Conservation (phyloP, 2,113 vertebrate genomes). For the Podiceps cristatus region DNA sequence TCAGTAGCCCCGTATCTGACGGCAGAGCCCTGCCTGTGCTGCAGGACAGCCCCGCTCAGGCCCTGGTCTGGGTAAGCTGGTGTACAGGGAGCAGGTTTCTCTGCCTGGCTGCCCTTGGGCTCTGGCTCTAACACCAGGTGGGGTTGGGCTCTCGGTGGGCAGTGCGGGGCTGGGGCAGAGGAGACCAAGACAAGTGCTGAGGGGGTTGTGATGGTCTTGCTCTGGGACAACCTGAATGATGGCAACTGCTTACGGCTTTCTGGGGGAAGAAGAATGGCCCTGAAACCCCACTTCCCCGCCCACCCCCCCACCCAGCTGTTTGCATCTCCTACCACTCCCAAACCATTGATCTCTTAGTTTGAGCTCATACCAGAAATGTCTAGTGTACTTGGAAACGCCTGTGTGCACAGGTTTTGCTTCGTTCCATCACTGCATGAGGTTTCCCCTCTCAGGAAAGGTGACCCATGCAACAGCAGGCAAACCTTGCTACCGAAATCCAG, state of each 20-base stretch:
- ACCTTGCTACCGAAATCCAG: background rate
- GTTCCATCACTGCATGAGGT: accelerated
- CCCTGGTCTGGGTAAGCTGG: background rate
- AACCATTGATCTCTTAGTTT: background rate
- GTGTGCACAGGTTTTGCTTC: background rate
- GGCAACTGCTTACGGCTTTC: background rate
- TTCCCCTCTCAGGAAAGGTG: background rate
- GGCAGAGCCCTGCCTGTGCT: background rate
- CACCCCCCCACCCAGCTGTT: background rate
- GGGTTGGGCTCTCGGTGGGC: background rate
- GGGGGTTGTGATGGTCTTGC: accelerated
- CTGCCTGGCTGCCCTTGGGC: background rate
- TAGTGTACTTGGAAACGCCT: background rate
- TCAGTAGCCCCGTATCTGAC: background rate
- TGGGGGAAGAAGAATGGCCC: background rate
- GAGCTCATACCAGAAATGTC: background rate
- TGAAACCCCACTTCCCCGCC: background rate
- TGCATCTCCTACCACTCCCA: background rate
- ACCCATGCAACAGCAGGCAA: background rate
- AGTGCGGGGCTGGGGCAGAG: background rate
- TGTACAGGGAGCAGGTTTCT: accelerated
- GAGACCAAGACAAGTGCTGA: background rate
- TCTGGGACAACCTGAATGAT: background rate
- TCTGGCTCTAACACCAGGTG: accelerated
- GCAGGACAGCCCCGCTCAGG: background rate